Percentiles rank a stretch among this genome's conserved stretches.
phyloP scores from a whole-genome alignment of 2,113 vertebrate species.

The Hemicordylus capensis region DNA sequence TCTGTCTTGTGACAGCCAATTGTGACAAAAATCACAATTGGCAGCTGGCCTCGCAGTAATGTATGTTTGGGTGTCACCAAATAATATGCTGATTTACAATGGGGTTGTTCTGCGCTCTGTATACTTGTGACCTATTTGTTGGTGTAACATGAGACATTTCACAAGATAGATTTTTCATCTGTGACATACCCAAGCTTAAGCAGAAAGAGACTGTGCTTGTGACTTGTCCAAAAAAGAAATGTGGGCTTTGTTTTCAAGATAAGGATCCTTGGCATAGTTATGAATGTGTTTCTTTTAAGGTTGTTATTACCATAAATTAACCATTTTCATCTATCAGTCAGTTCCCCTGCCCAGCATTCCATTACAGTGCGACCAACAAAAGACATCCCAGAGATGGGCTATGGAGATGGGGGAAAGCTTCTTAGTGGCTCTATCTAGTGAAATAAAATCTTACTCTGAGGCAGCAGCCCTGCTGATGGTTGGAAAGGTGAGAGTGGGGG shows the following conservation, averaged over 20 bases:
- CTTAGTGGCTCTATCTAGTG: neutral
- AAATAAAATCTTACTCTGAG: neutral
- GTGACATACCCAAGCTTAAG: neutral
- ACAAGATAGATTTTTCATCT: neutral
- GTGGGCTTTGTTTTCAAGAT: neutral
- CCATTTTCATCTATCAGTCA: neutral
- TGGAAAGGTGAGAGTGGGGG: neutral
- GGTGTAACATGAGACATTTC: rapidly evolving
- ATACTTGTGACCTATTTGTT: neutral
- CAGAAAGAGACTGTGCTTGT: neutral
- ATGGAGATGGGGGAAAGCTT: neutral
- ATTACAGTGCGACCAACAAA: neutral
- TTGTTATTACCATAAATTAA: neutral
- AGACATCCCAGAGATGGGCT: too few relatives aligned
- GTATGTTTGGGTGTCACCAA: neutral
- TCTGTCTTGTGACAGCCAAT: neutral
- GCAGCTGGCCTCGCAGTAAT: rapidly evolving
- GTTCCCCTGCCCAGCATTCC: neutral
- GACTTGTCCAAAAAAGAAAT: neutral
- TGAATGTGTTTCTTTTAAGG: neutral
- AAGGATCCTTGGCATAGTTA: neutral
- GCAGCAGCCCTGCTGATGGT: neutral
- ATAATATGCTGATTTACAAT: neutral
- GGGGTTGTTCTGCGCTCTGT: neutral
- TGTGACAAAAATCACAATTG: neutral